A percentile compares a stretch with the other conserved stretches of the same genome.
phyloP scores from a whole-genome alignment of 2,797 vertebrate genomes.

The Chaetophractus vellerosus region DNA sequence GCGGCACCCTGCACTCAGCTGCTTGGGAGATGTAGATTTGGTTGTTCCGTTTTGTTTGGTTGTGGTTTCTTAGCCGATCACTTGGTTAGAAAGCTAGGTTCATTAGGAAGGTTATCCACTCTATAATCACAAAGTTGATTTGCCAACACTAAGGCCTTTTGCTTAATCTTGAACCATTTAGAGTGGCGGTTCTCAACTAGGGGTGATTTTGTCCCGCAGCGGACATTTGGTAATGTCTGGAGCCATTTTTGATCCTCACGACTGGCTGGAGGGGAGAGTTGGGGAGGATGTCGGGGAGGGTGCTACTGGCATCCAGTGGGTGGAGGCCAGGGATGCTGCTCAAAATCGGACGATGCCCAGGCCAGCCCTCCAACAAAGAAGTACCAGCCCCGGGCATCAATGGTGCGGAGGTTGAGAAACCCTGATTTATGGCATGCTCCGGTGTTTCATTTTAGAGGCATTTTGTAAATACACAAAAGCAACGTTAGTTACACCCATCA shows the following conservation, averaged over 20 bases:
- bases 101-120: neutral
- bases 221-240: neutral
- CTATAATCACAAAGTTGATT: neutral
- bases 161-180: neutral
- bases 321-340: too few species aligned
- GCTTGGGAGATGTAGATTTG: neutral
- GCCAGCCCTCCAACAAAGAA: neutral
- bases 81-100: neutral
- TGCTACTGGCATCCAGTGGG: neutral
- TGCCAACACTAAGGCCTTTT: neutral
- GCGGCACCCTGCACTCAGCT: neutral
- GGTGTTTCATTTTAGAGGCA: neutral
- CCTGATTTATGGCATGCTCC: neutral
- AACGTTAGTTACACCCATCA: neutral
- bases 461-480: neutral
- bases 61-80: neutral
- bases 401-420: neutral
- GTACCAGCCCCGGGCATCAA: neutral
- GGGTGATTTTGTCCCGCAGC: too few species aligned
- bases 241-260: neutral
- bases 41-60: too few species aligned
- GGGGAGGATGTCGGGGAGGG: neutral
- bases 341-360: accelerated
- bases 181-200: neutral
- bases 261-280: neutral